phyloP scores from a whole-genome alignment of 2,113 vertebrate species.

The Anolis carolinensis region DNA sequence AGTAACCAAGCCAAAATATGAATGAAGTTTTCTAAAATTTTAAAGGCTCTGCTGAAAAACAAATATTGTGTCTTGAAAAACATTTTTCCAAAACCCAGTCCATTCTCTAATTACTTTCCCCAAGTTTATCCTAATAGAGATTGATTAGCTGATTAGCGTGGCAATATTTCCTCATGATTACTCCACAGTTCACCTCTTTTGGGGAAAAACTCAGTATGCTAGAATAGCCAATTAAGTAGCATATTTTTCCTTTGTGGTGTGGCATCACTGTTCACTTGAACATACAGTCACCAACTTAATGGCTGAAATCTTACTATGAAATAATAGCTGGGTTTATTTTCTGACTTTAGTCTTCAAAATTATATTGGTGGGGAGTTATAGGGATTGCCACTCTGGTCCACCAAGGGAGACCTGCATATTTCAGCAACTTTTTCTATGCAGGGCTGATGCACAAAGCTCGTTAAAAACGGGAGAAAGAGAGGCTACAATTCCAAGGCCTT shows the following conservation, averaged over 20 bases:
- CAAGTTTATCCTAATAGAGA: background rate
- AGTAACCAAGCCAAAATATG: background rate
- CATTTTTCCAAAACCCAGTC: background rate
- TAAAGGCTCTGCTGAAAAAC: background rate
- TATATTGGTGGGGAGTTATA: background rate
- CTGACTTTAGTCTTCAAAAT: background rate
- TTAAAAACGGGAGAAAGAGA: too few relatives aligned
- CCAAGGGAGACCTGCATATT: background rate
- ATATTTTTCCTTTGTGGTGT: constrained; percentile 9
- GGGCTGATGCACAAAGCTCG: background rate
- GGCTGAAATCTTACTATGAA: constrained; percentile 24
- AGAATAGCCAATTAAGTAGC: constrained; percentile 33
- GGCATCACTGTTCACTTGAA: constrained; percentile 3
- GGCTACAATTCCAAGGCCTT: too few relatives aligned
- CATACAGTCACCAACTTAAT: constrained; percentile 7
- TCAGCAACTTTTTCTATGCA: background rate
- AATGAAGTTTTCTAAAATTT: background rate
- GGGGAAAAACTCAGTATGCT: constrained; percentile 36
- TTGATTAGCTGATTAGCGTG: background rate
- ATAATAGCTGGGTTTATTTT: background rate
- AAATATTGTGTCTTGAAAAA: background rate
- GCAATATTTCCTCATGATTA: background rate
- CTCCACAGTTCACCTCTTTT: background rate
- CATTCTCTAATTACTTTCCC: background rate
- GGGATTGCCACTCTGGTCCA: background rate